phyloP scores from a whole-genome alignment of 2,888 invertebrate genomes.

The Morinoia aosen region DNA sequence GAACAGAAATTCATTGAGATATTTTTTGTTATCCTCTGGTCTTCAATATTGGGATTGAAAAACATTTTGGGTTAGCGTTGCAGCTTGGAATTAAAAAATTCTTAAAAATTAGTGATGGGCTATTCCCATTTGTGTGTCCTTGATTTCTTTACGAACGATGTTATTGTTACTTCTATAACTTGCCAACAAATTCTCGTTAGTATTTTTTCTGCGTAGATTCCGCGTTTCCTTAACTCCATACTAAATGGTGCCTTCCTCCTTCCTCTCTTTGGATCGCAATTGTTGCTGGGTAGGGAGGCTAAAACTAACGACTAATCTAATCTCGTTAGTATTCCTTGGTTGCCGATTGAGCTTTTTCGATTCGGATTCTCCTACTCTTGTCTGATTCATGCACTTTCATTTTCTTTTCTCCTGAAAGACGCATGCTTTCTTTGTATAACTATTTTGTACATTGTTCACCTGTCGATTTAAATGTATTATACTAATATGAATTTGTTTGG shows the following conservation, averaged over 20 bases:
- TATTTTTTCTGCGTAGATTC: too few relatives aligned
- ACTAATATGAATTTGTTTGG: constrained; percentile 33
- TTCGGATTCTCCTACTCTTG: background rate
- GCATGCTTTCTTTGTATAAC: background rate
- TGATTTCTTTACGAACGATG: background rate
- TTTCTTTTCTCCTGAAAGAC: background rate
- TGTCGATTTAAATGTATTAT: constrained; percentile 35
- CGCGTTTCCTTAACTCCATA: too few relatives aligned
- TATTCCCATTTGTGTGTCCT: background rate
- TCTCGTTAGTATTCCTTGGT: background rate
- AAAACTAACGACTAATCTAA: too few relatives aligned
- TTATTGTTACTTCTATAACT: background rate
- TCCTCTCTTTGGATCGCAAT: too few relatives aligned
- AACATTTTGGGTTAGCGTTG: background rate
- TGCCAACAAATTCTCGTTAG: background rate
- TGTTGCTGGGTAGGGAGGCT: too few relatives aligned
- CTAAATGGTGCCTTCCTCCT: too few relatives aligned
- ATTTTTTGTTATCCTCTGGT: background rate
- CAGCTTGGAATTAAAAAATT: background rate
- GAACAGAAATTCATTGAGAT: background rate
- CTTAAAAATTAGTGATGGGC: background rate
- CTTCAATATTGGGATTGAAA: background rate
- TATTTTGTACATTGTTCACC: constrained; percentile 4
- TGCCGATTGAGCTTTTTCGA: background rate
- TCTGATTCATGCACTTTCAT: background rate